phyloP scores from a whole-genome alignment of 2,113 vertebrate species.

The Maccullochella peelii region DNA sequence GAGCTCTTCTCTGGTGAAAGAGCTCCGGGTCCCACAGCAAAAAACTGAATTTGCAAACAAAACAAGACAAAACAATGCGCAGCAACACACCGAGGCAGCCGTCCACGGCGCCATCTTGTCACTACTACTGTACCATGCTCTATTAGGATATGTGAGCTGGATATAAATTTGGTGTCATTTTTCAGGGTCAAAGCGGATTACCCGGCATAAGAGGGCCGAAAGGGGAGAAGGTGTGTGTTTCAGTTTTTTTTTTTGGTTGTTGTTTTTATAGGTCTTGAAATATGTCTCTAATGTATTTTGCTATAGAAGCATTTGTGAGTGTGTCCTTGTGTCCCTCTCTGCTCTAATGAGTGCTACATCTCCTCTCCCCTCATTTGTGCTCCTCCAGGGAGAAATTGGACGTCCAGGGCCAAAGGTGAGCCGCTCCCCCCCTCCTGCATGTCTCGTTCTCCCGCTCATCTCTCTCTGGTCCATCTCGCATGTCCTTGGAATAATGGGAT shows the following conservation, averaged over 20 bases:
- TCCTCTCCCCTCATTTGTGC: slow-evolving; percentile 63
- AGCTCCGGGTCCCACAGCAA: too few species aligned
- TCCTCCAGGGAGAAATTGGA: slow-evolving; percentile 92
- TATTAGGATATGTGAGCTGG: slow-evolving; percentile 19
- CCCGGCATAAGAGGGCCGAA: slow-evolving; percentile 91
- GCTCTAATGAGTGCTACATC: slow-evolving; percentile 46
- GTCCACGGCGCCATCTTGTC: too few species aligned
- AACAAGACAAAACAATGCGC: too few species aligned
- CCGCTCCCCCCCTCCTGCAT: slow-evolving; percentile 22
- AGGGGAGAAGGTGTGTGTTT: slow-evolving; percentile 88
- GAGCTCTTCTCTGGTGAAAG: too few species aligned
- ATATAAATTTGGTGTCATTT: slow-evolving; percentile 45
- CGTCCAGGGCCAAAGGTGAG: slow-evolving; percentile 94
- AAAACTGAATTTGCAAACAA: too few species aligned
- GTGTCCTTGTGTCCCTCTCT: slow-evolving; percentile 52
- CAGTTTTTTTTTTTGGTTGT: not conserved
- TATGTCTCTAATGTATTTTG: slow-evolving; percentile 47
- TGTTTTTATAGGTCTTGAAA: slow-evolving; percentile 21
- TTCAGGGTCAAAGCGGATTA: slow-evolving; percentile 89
- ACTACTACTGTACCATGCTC: too few species aligned
- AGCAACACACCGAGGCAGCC: too few species aligned
- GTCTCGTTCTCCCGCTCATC: slow-evolving; percentile 4
- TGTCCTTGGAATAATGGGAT: slow-evolving; percentile 69
- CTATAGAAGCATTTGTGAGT: slow-evolving; percentile 25
- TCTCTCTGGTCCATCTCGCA: slow-evolving; percentile 4